These are phyloP conservation scores for Cheilosia urbana DNA, from an alignment of 2,888 invertebrate species.

Conservation along the genomic window DNA sequence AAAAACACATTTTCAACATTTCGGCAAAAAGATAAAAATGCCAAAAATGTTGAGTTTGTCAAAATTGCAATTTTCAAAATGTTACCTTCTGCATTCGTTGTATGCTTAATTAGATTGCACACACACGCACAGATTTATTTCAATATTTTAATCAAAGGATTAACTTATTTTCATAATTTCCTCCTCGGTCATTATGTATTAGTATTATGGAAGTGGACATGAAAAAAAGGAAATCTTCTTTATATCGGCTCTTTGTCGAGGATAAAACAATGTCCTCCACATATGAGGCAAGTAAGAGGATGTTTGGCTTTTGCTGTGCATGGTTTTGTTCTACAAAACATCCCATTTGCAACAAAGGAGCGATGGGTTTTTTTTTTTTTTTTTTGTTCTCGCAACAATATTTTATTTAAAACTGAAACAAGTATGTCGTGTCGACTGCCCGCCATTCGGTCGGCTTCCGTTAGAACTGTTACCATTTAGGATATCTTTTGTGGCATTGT, in stretches of 20 bases:
- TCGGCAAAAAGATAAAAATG: slow-evolving; percentile 36
- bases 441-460: slow-evolving; percentile 60
- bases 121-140: slow-evolving; percentile 14
- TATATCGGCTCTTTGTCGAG: slow-evolving; percentile 45
- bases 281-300: slow-evolving; percentile 43
- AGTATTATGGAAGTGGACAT: slow-evolving; percentile 27
- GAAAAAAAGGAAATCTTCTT: slow-evolving; percentile 20
- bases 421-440: slow-evolving; percentile 53
- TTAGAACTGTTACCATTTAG: slow-evolving; percentile 70
- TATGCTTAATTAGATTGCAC: slow-evolving; percentile 64
- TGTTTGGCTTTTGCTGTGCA: slow-evolving; percentile 68
- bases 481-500: slow-evolving; percentile 74
- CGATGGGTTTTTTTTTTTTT: not conserved
- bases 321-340: slow-evolving; percentile 69
- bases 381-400: slow-evolving; percentile 44
- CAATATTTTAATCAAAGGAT: slow-evolving; percentile 47
- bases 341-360: slow-evolving; percentile 65
- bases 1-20: not conserved
- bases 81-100: slow-evolving; percentile 23
- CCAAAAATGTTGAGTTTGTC: slow-evolving; percentile 55
- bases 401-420: slow-evolving; percentile 63
- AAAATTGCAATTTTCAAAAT: slow-evolving; percentile 63
- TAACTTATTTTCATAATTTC: slow-evolving; percentile 49
- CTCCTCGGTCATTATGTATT: slow-evolving; percentile 23
- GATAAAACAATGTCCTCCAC: slow-evolving; percentile 61